Evolutionary conservation across 2,797 vertebrate species (phyloP).

Genomic region (Rhadinocentrus ornatus): DNA sequence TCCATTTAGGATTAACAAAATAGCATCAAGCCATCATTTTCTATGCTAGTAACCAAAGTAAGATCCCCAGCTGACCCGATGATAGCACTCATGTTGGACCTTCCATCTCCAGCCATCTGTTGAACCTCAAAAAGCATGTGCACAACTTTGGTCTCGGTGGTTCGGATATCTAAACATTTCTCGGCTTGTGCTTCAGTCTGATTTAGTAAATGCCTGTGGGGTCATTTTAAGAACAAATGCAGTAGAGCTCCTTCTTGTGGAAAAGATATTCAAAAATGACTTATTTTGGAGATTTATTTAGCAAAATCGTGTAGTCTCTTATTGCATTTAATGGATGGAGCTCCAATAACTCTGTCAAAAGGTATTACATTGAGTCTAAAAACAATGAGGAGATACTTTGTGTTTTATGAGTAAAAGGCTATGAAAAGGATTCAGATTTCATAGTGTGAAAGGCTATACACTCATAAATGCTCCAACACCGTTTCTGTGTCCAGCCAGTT

Average conservation of each 20-base stretch:
- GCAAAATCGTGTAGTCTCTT: neutral
- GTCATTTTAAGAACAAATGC: slow-evolving; percentile 1
- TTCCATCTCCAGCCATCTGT: slow-evolving; percentile 16
- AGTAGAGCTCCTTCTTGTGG: neutral
- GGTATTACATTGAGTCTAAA: neutral
- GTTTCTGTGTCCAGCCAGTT: slow-evolving; percentile 26
- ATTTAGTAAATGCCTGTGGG: neutral
- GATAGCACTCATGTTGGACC: neutral
- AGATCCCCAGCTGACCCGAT: neutral
- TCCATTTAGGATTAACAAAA: neutral
- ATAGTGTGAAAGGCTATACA: slow-evolving; percentile 49
- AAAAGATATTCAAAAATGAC: too few species aligned
- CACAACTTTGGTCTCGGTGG: neutral
- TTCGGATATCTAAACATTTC: neutral
- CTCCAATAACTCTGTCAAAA: neutral
- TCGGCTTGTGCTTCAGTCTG: neutral
- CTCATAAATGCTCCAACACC: slow-evolving; percentile 40
- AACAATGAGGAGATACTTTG: slow-evolving; percentile 7
- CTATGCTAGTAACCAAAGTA: neutral
- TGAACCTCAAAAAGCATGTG: neutral
- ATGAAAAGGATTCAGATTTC: slow-evolving; percentile 50
- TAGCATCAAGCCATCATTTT: neutral
- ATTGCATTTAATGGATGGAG: neutral
- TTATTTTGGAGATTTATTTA: neutral
- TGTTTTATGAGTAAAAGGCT: slow-evolving; percentile 38